phyloP scores from a whole-genome alignment of 1,140 invertebrate species.

The Arion vulgaris region DNA sequence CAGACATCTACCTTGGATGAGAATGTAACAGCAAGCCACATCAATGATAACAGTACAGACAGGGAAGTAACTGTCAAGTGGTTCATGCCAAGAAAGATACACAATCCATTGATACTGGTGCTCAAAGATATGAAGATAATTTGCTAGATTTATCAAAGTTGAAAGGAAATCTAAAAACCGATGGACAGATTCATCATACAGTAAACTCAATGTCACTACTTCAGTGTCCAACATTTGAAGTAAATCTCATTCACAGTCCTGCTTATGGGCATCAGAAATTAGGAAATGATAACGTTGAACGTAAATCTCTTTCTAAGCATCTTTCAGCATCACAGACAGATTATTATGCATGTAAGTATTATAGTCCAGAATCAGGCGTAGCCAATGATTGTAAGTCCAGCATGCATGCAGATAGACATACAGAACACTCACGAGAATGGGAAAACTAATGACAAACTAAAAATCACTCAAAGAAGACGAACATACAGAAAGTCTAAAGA shows the following conservation, averaged over 20 bases:
- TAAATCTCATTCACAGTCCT: neutral
- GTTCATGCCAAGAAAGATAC: neutral
- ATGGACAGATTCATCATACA: neutral
- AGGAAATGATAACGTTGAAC: neutral
- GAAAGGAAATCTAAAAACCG: neutral
- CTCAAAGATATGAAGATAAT: neutral
- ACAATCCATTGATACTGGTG: too few species aligned
- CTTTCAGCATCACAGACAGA: too few species aligned
- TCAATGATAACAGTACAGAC: neutral
- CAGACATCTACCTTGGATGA: neutral
- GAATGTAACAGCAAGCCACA: neutral
- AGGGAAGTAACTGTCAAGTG: neutral
- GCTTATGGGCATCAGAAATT: neutral
- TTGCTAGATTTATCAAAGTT: neutral
- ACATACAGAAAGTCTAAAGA: neutral
- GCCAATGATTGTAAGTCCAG: neutral
- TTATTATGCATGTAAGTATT: too few species aligned
- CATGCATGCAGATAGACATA: neutral
- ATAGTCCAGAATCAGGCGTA: too few species aligned
- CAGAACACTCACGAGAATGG: neutral
- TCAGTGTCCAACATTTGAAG: neutral
- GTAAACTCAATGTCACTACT: neutral
- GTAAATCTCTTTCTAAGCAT: neutral
- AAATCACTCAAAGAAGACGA: neutral
- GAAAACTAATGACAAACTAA: neutral